Base-by-base conservation (phyloP, 2,888 invertebrate species). In the Drosophila peninsularis region DNA sequence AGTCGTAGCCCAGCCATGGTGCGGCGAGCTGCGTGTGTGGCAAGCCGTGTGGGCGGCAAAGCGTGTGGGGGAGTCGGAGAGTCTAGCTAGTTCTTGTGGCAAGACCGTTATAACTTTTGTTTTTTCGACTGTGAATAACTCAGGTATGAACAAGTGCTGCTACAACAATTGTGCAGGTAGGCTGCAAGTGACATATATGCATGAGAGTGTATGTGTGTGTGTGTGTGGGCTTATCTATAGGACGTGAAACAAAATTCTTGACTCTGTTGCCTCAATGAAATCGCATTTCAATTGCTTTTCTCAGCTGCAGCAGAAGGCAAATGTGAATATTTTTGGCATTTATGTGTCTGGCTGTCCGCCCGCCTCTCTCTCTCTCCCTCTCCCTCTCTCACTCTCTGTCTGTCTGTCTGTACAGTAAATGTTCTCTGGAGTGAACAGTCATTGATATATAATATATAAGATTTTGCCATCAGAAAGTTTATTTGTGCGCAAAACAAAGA, bases 71-170 rank as follows among this genome's bases (percentile, higher is more conserved):
- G 17, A 5, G 37, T 6, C 27, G n/a, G 14, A 11, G 9, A 54
- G 44, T 42, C n/a, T 50, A 36, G 36, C 36, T 34, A 2, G 52
- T 64, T 64, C 44, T 64, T 44, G 64, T 54, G 53, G 57, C 47
- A 45, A 52, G 44, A 66, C 77, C 80, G 78, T 80, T 85, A 82
- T 70, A 71, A 67, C 78, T 86, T 83, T 83, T 83, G 66, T 75
- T 66, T 80, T 88, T 75, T 68, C 64, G 53, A 47, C 53, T 56
- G 30, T 27, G 30, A 61, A 32, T 62, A 62, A 52, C 61, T 45
- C 21, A 19, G 53, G 50, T 39, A 55, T 66, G 64, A 66, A 63
- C 47, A 68, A 84, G 84, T 82, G 82, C 60, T 69, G 27, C 65
- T 64, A 68, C 60, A 37, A 37, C 71, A 75, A 67, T 53, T 63